phyloP scores from a whole-genome alignment of 2,113 vertebrate species.

The Phalacrocorax pelagicus region DNA sequence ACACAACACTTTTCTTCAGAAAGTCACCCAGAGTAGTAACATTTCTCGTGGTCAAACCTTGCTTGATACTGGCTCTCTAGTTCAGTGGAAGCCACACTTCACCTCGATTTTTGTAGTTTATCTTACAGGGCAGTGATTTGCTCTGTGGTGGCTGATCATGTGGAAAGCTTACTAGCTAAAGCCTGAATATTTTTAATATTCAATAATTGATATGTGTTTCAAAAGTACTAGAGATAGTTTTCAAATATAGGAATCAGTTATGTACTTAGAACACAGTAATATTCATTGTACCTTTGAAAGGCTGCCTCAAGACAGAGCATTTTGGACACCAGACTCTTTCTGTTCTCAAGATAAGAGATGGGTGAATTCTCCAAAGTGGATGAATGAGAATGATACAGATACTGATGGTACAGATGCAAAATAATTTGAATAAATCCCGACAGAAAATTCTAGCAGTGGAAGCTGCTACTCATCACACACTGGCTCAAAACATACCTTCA shows the following conservation, averaged over 20 bases:
- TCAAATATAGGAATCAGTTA: neutral
- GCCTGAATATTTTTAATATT: neutral
- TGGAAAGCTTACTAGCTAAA: neutral
- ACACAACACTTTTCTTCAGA: neutral
- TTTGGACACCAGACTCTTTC: neutral
- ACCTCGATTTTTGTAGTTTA: neutral
- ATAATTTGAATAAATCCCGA: neutral
- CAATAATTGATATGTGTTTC: neutral
- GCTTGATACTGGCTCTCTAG: neutral
- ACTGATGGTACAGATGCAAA: neutral
- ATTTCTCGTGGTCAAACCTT: neutral
- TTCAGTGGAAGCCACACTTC: neutral
- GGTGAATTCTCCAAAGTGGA: neutral
- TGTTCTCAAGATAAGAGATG: fast-evolving
- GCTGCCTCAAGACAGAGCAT: neutral
- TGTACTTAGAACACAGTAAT: neutral
- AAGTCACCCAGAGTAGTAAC: neutral
- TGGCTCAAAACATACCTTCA: neutral
- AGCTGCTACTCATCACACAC: neutral
- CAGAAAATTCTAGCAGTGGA: neutral
- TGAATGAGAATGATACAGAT: neutral
- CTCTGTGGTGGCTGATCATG: neutral
- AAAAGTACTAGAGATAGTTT: neutral
- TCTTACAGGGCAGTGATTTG: neutral
- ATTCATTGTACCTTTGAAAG: neutral